Conservation (phyloP, 2,797 vertebrate species). For the Platyrinchus mystaceus region DNA sequence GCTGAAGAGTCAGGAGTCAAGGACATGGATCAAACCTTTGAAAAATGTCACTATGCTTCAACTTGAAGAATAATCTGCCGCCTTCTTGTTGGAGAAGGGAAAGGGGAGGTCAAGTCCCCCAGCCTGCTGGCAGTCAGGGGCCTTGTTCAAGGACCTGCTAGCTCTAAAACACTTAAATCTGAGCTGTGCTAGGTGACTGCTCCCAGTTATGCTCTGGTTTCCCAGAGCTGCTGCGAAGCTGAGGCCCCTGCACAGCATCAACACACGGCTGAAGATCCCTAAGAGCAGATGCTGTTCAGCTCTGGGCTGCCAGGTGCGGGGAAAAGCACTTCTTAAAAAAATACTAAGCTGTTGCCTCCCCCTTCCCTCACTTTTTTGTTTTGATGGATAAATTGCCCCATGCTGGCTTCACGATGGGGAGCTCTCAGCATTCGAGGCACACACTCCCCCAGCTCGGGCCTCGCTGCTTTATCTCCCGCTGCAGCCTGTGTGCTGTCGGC, state of each 20-base stretch:
- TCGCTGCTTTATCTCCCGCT: not conserved
- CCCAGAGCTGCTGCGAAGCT: not conserved
- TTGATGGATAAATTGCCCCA: not conserved
- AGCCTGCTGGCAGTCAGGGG: not conserved
- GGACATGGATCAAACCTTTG: not conserved
- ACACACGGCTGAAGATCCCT: not conserved
- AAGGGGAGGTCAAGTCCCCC: not conserved
- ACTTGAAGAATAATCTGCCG: not conserved
- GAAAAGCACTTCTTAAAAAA: not conserved
- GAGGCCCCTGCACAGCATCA: not conserved
- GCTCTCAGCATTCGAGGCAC: not conserved
- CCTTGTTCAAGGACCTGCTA: not conserved
- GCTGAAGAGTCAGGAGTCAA: not conserved
- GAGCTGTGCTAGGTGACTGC: not conserved
- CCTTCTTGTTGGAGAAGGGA: not conserved
- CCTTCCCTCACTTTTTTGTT: not conserved
- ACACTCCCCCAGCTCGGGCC: not conserved
- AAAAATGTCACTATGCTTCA: not conserved
- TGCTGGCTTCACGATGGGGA: rapidly evolving
- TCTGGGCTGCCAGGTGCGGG: not conserved
- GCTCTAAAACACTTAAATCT: not conserved
- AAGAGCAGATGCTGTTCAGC: not conserved
- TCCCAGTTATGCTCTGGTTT: not conserved
- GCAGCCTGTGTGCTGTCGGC: not conserved
- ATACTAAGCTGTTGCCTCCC: not conserved